A percentile compares a stretch with the other conserved stretches of the same genome.
Conservation (phyloP, 23 tunicate genomes). For the Ciona savignyi region DNA sequence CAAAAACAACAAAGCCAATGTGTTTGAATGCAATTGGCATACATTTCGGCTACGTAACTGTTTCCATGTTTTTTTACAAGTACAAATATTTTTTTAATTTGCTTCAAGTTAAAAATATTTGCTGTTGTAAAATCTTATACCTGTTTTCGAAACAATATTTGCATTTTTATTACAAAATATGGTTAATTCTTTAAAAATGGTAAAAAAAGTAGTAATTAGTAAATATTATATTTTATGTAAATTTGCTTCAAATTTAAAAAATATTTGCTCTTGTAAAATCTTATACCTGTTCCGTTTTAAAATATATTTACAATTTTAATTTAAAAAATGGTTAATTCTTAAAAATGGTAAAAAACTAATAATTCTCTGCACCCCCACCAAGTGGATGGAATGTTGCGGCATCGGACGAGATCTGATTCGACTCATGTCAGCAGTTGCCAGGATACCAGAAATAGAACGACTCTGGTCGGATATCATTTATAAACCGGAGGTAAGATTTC, state of each 20-base stretch:
- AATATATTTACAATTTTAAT: not conserved
- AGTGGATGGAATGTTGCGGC: constrained; percentile 71
- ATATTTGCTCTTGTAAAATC: too few relatives aligned
- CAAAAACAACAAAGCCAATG: too few relatives aligned
- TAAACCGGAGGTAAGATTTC: constrained; percentile 54
- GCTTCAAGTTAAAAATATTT: not conserved
- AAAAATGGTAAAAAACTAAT: not conserved
- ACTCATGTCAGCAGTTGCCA: constrained; percentile 62
- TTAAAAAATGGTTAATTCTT: not conserved
- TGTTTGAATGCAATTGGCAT: too few relatives aligned
- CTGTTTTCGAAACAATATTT: not conserved
- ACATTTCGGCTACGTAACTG: too few relatives aligned
- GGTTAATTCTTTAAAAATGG: not conserved
- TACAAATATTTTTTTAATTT: not conserved
- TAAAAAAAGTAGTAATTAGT: too few relatives aligned
- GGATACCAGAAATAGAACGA: constrained; percentile 76
- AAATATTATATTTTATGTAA: too few relatives aligned
- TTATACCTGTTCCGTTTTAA: not conserved
- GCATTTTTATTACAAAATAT: not conserved
- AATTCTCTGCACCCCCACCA: not conserved
- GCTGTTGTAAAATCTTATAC: too few relatives aligned
- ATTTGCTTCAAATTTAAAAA: too few relatives aligned
- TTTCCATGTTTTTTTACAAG: not conserved
- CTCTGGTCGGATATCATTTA: constrained; percentile 65
- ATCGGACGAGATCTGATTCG: constrained; percentile 85